Percentiles rank a stretch among this genome's conserved stretches.
These are phyloP conservation scores for Octopus sinensis DNA, from an alignment of 1,140 invertebrate species.

Conservation along the genomic window DNA sequence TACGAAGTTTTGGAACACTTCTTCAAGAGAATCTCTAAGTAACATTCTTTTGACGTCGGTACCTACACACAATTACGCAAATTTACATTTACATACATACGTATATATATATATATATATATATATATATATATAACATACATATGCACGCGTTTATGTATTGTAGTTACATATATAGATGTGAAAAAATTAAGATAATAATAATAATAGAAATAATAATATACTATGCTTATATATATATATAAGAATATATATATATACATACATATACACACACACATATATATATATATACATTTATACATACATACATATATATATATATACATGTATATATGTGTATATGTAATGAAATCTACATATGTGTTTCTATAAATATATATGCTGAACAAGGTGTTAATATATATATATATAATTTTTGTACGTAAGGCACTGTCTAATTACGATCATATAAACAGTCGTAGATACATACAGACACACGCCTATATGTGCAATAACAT, in stretches of 20 bases:
- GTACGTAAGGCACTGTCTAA: too few relatives aligned
- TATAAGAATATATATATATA: neutral
- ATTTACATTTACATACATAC: neutral
- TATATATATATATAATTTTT: too few relatives aligned
- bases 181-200: neutral
- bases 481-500: too few relatives aligned
- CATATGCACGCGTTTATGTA: too few relatives aligned
- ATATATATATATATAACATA: neutral
- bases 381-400: too few relatives aligned
- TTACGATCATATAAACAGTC: too few relatives aligned
- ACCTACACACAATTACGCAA: too few relatives aligned
- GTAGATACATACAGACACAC: too few relatives aligned
- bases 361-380: neutral
- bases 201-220: neutral
- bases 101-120: constrained; percentile 2
- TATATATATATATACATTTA: neutral
- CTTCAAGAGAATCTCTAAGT: too few relatives aligned
- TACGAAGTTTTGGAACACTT: too few relatives aligned
- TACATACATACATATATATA: neutral
- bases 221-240: neutral
- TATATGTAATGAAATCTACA: neutral
- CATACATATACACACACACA: neutral
- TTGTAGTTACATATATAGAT: too few relatives aligned
- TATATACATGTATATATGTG: neutral
- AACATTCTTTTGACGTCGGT: too few relatives aligned